phyloP scores from a whole-genome alignment of 2,888 invertebrate species.

The Spodoptera littoralis region DNA sequence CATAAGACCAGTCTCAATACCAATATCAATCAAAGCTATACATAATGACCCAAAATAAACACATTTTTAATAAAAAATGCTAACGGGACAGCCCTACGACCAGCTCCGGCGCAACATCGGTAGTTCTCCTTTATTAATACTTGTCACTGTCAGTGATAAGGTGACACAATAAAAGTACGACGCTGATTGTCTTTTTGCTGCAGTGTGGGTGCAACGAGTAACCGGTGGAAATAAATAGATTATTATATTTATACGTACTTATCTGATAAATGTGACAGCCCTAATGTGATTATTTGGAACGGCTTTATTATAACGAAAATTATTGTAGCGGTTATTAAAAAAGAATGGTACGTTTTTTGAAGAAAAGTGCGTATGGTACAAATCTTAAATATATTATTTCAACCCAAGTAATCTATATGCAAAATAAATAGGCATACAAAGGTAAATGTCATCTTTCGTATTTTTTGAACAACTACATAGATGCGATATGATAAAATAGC shows the following conservation, averaged over 20 bases:
- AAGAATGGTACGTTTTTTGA: too few relatives aligned
- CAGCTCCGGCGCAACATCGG: conserved; percentile 67
- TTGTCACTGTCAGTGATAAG: conserved; percentile 85
- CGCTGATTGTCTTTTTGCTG: conserved; percentile 73
- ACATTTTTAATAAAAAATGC: background rate
- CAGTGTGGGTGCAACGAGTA: conserved; percentile 48
- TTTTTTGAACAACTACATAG: too few relatives aligned
- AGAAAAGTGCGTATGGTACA: too few relatives aligned
- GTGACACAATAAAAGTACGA: conserved; percentile 74
- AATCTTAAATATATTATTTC: too few relatives aligned
- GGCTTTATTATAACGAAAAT: conserved; percentile 17
- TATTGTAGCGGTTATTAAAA: background rate
- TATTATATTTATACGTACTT: conserved; percentile 57
- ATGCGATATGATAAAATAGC: too few relatives aligned
- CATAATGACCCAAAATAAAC: too few relatives aligned
- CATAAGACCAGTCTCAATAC: too few relatives aligned
- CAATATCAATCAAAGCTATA: too few relatives aligned
- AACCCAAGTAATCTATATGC: too few relatives aligned
- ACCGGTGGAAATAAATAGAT: conserved; percentile 54
- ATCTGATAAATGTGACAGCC: conserved; percentile 36
- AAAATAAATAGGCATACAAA: too few relatives aligned
- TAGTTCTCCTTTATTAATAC: conserved; percentile 86
- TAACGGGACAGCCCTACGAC: conserved; percentile 27
- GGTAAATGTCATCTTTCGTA: too few relatives aligned
- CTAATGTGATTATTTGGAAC: conserved; percentile 46